Base-by-base conservation (phyloP, 2,797 vertebrate species). In the Sebastes steindachneri region DNA sequence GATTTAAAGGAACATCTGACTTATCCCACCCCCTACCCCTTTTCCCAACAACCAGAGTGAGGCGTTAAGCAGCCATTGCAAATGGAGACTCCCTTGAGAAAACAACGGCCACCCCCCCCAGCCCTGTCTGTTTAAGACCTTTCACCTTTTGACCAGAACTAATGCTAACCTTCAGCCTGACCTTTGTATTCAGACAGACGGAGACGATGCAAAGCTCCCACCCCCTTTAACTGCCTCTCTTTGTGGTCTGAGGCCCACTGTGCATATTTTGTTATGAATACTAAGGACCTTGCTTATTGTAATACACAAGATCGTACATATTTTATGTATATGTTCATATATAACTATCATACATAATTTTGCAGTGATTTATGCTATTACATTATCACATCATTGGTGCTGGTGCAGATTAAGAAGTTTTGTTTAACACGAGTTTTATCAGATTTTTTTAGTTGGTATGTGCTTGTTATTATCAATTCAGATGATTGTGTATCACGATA, bases 111-210 rank as follows among this genome's bases (percentile, higher is more conserved):
- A 9, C 8, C 48, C 73, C 73, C 28, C 60, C 35, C 37, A 1
- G n/a, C 7, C 28, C 33, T 11, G 82, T 77, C 86, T 79, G 84
- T 90, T 91, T 80, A 84, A 15, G 12, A 91, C 87, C 87, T 89
- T 88, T 90, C 69, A 90, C 87, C 89, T 67, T 85, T 80, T 85
- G 79, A 89, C 87, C 88, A 81, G 82, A 86, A 85, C 85, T 79
- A 93, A 93, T 65, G 17, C 28, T 29, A 84, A 79, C 86, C 82
- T 88, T 86, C 65, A 91, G 75, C 29, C 62, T 84, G 76, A 83
- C 85, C 80, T 91, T 45, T 92, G 77, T 82, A 5, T 76, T 71
- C 82, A 88, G 83, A 86, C 85, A 89, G 87, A 90, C 45, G 33
- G 83, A 80, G 85, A 80, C 11, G 26, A 64, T 55, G 41, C 54